Evolutionary conservation across 2,113 vertebrate genomes (phyloP), one percentile per base, ranked within the genome.

Genomic region (Hiodon tergisus): DNA sequence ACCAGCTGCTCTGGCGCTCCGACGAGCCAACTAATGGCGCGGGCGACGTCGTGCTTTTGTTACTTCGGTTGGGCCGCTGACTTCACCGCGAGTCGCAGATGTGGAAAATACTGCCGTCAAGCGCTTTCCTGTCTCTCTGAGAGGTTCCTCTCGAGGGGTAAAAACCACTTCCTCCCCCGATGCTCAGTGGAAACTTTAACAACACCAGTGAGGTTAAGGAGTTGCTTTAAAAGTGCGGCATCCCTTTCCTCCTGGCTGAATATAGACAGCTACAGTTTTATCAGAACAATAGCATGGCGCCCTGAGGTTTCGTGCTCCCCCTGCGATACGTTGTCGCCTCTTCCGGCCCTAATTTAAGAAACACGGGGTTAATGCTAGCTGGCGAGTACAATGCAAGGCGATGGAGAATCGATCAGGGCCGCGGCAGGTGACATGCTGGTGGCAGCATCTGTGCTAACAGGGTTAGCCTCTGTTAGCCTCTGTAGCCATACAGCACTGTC

Each of bases 121-220:
- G 84, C 85, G 81, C 89, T 93, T 94, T 95, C 93, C 91, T 95
- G 91, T 93, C 91, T 92, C 80, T 85, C 84, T 86, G 53, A 83
- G 90, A 89, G 82, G 82, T 94, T 96, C 92, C 92, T 93, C 88
- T 85, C 86, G 71, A 48, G 75, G 79, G 81, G 91, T 90, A 91
- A 80, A 85, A 91, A 85, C 91, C 83, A 86, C 91, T 93, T 93
- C 91, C 87, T 89, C 83, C 78, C 72, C 78, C 55, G 76, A 52
- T 77, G 81, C 82, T 83, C 83, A 74, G 61, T 89, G 87, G 86
- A 91, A 90, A 86, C 86, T 84, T 88, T 73, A 78, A 81, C 81
- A 88, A 81, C 55, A 62, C 77, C 72, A 54, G 2, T 70, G 77
- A 78, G 78, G 78, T 80, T 51, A 75, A 72, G 80, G 78, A 79